Evolutionary conservation across 2,113 vertebrate species (phyloP).

Genomic region (Merops nubicus): DNA sequence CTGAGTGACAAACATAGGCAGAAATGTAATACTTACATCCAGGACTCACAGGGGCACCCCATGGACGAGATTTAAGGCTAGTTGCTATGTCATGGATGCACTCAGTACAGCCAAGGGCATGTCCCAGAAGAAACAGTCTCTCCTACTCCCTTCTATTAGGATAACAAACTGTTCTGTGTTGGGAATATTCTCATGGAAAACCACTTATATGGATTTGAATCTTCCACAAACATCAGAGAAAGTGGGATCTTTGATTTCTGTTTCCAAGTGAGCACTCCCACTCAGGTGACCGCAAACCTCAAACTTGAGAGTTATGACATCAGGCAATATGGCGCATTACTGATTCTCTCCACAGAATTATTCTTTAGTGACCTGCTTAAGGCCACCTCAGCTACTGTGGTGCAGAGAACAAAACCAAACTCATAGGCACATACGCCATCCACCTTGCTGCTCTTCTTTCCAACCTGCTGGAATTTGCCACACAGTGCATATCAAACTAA

Average conservation of each 20-base stretch:
- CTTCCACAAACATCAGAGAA: not conserved
- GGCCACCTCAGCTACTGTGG: not conserved
- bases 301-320: not conserved
- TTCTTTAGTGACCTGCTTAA: not conserved
- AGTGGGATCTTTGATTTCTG: not conserved
- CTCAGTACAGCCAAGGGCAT: not conserved
- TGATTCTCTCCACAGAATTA: not conserved
- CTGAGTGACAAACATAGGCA: not conserved
- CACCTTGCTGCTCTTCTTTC: not conserved
- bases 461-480: not conserved
- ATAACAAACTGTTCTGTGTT: not conserved
- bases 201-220: not conserved
- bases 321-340: not conserved
- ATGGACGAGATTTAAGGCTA: not conserved
- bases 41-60: not conserved
- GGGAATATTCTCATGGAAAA: not conserved
- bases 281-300: fast-evolving
- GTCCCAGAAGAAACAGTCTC: not conserved
- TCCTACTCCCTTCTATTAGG: not conserved
- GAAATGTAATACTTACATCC: not conserved
- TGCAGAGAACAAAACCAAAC: not conserved
- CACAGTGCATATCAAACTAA: not conserved
- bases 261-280: not conserved
- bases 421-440: not conserved
- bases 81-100: not conserved